Evolutionary conservation across 2,888 invertebrate species (phyloP).

Genomic region (Xestia rhomboidea): DNA sequence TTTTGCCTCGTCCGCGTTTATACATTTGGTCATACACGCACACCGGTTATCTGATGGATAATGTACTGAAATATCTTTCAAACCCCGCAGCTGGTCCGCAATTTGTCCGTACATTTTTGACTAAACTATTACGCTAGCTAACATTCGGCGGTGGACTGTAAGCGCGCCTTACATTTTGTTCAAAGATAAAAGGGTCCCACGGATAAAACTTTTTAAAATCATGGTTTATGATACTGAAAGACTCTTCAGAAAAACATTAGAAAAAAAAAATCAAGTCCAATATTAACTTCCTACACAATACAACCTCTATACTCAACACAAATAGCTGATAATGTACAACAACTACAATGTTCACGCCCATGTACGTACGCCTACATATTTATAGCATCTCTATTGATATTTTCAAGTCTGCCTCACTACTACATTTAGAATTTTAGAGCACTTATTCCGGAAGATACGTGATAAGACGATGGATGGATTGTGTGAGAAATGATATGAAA

Average conservation of each 20-base stretch:
- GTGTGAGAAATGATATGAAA: too few species aligned
- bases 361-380: background rate
- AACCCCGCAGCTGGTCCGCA: too few species aligned
- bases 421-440: background rate
- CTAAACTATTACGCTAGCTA: too few species aligned
- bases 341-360: slow-evolving; percentile 3
- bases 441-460: background rate
- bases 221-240: background rate
- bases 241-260: background rate
- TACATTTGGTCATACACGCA: too few species aligned
- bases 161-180: too few species aligned
- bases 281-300: slow-evolving; percentile 1
- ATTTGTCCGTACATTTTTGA: too few species aligned
- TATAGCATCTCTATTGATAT: background rate
- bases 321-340: slow-evolving; percentile 37
- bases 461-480: background rate
- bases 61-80: too few species aligned
- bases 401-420: background rate
- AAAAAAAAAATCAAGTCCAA: slow-evolving; percentile 16
- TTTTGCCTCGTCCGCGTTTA: too few species aligned
- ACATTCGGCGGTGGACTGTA: too few species aligned
- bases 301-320: slow-evolving; percentile 6
- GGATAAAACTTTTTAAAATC: background rate
- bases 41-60: too few species aligned
- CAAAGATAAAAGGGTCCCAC: too few species aligned